Evolutionary conservation across 2,113 vertebrate genomes (phyloP), one percentile per base, ranked within the genome.

Genomic region (Uropsilus gracilis): DNA sequence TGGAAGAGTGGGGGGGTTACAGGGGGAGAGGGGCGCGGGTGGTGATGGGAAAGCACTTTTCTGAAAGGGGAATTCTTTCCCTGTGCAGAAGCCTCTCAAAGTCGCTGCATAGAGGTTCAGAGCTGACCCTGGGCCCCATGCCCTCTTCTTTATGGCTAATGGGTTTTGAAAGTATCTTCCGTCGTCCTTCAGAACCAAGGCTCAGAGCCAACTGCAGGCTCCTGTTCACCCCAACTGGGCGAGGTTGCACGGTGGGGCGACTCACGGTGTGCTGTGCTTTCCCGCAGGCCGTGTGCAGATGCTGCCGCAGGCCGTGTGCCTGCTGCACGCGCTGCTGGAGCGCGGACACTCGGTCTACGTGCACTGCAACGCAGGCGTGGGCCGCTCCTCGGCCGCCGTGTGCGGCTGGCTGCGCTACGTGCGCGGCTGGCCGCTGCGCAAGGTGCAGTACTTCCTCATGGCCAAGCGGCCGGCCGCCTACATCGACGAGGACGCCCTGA

Each of bases 301-400:
- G 99, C 98, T 99, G 93, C 99, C 99, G 4, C 99, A 99, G 97
- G 99, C 99, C 1, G 99, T 99, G 2, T 99, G 98, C 94, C 98
- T 99, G 59, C 98, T 99, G 34, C 98, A 99, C 0, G 99, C 99
- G 1, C 99, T 99, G 2, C 98, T 99, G 83, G 98, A 99, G 97
- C 99, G 99, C 0, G 99, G 99, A 3, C 99, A 99, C 98, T 99
- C 97, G 0, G 99, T 99, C 64, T 99, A 99, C 0, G 99, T 99
- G 8, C 99, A 99, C 94, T 99, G 99, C 95, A 99, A 99, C 0
- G 99, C 99, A 0, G 99, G 99, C 0, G 99, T 99, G 12, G 99
- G 99, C 94, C 98, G 99, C 78, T 99, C 99, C 1, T 99, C 99
- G 0, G 99, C 99, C 0, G 99, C 99, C 0, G 98, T 99, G 72